Evolutionary conservation across 2,797 vertebrate genomes (phyloP).

Genomic region (Myripristis jacobus): DNA sequence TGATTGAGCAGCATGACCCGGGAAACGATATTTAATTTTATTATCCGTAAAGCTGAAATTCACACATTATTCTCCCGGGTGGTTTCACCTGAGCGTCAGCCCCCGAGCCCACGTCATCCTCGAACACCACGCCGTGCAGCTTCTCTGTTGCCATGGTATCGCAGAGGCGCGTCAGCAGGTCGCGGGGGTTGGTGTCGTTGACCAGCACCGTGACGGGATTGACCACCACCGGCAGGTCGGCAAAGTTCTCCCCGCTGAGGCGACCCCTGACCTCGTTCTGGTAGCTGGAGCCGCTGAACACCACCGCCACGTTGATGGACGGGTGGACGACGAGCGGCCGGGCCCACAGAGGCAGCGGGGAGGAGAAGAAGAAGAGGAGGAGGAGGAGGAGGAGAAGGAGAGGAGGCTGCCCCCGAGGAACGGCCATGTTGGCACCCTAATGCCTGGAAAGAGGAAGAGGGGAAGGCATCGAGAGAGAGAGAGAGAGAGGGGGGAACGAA

Average conservation of each 20-base stretch:
- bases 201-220: slow-evolving; percentile 92
- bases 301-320: slow-evolving; percentile 92
- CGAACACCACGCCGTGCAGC: slow-evolving; percentile 94
- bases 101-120: slow-evolving; percentile 93
- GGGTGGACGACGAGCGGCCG: slow-evolving; percentile 85
- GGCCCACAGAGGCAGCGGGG: slow-evolving; percentile 59
- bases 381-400: slow-evolving; percentile 74
- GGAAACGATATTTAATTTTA: slow-evolving; percentile 18
- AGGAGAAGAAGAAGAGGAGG: slow-evolving; percentile 72
- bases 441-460: slow-evolving; percentile 68
- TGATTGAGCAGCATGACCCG: slow-evolving; percentile 43
- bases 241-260: slow-evolving; percentile 93
- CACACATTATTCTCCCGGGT: neutral
- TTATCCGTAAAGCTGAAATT: slow-evolving; percentile 19
- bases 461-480: slow-evolving; percentile 1
- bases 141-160: slow-evolving; percentile 88
- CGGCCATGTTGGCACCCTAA: slow-evolving; percentile 83
- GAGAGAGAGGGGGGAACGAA: slow-evolving; percentile 14
- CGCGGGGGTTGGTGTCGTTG: slow-evolving; percentile 95
- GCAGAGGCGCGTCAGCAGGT: slow-evolving; percentile 92
- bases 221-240: slow-evolving; percentile 94
- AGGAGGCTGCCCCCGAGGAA: slow-evolving; percentile 68
- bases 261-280: slow-evolving; percentile 89
- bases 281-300: slow-evolving; percentile 92
- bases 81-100: slow-evolving; percentile 88